Base-by-base conservation (phyloP, 2,797 vertebrate species). In the Chlorospingus semifuscus region DNA sequence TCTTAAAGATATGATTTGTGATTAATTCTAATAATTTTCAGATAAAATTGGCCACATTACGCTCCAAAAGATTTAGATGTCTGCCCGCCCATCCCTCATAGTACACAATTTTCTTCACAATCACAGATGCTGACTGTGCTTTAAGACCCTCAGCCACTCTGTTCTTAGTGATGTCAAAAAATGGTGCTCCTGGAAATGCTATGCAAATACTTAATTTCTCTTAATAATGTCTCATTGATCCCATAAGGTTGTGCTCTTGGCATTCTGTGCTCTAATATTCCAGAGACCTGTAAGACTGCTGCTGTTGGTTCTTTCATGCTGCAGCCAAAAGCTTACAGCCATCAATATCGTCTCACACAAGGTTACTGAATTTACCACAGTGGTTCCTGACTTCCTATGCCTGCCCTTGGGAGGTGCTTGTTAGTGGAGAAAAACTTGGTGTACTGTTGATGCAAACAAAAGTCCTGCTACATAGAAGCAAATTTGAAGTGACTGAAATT, bases 1-100 rank as follows among this genome's bases (percentile, higher is more conserved):
- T 56, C 71, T 56, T 56, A 74, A 77, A 34, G 34, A 56, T 57
- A 70, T 30, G 19, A 41, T 66, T 70, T 83, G 41, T 77, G 19
- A 83, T 85, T 50, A 18, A 70, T 49, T 69, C 21, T 79, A 57
- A 41, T 16, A 2, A 34, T 61, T 78, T 61, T 47, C 41, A 47
- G 24, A 47, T 70, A 47, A 78, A 70, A 78, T 36, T 70, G 1
- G 24, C 53, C 68, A 49, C 56, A 44, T 11, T 37, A 34, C 56
- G 8, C 69, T 70, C 63, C n/a, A 30, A 50, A 42, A 36, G 53
- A 41, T 59, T 65, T 69, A 29, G 37, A 82, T 32, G 17, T 11
- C 8, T 55, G 30, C 21, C 3, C 2, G 0, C 32, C 20, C 42
- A 36, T 70, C 46, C 71, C 8, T 30, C 6, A 1, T 26, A 41